A percentile compares a stretch with the other conserved stretches of the same genome.
Evolutionary conservation across 2,888 invertebrate species (phyloP).

Genomic region (Eurytoma adleriae): DNA sequence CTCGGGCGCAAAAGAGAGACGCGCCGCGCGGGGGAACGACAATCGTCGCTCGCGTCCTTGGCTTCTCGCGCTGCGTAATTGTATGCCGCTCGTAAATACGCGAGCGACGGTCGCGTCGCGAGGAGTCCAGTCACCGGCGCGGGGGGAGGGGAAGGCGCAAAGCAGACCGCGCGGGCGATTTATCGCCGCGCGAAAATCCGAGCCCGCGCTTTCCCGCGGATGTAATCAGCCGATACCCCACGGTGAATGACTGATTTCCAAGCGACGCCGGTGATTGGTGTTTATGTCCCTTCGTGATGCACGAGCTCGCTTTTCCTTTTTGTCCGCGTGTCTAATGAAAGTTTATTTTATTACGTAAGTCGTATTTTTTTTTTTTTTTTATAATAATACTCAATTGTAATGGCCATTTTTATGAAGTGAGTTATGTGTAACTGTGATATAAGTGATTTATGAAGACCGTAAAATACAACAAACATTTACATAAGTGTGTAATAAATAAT

Average conservation of each 20-base stretch:
- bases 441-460: no score
- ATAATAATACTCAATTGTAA: no score
- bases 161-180: slow-evolving; percentile 35
- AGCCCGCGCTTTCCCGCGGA: slow-evolving; percentile 40
- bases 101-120: slow-evolving; percentile 48
- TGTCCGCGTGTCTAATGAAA: not conserved
- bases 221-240: not conserved
- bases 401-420: no score
- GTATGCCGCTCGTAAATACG: slow-evolving; percentile 56
- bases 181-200: slow-evolving; percentile 53
- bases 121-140: not conserved
- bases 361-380: no score
- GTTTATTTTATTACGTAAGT: no score
- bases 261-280: no score
- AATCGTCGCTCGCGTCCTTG: slow-evolving; percentile 54
- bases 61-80: slow-evolving; percentile 49
- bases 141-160: slow-evolving; percentile 34
- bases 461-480: no score
- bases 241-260: not conserved
- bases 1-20: not conserved
- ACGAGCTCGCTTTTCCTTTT: not conserved
- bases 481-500: no score
- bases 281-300: not conserved
- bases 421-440: no score
- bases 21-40: slow-evolving; percentile 33